A percentile compares a stretch with the other conserved stretches of the same genome.
Conservation (phyloP, 2,888 invertebrate genomes). For the Trichopoda pennipes region DNA sequence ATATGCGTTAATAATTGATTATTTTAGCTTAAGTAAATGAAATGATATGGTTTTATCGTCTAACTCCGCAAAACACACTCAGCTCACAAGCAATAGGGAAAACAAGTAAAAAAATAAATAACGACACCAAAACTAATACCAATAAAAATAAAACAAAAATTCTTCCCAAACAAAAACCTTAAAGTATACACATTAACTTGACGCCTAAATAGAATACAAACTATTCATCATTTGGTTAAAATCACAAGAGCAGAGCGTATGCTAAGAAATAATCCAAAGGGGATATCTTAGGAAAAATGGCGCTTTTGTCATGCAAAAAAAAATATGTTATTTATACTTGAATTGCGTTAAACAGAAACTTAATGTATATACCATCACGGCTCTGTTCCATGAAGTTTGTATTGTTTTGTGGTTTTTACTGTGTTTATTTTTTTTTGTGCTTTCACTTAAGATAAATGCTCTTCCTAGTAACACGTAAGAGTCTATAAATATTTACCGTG, state of each 20-base stretch:
- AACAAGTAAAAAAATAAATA: slow-evolving; percentile 36
- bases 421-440: slow-evolving; percentile 17
- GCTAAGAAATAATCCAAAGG: not conserved
- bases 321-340: too few relatives aligned
- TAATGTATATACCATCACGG: not conserved
- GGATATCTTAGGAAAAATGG: not conserved
- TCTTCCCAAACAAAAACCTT: not conserved
- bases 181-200: slow-evolving; percentile 40
- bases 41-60: slow-evolving; percentile 60
- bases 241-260: slow-evolving; percentile 17
- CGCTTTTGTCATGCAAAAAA: not conserved
- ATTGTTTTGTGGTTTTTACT: not conserved
- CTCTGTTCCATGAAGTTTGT: slow-evolving; percentile 13
- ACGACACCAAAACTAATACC: slow-evolving; percentile 43
- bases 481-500: slow-evolving; percentile 62
- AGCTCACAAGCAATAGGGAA: slow-evolving; percentile 13
- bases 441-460: slow-evolving; percentile 46
- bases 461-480: slow-evolving; percentile 55
- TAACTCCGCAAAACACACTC: slow-evolving; percentile 14
- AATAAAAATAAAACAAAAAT: slow-evolving; percentile 5
- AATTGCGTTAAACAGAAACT: not conserved
- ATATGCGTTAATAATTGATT: slow-evolving; percentile 71
- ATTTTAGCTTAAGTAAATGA: slow-evolving; percentile 65
- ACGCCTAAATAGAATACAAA: slow-evolving; percentile 39
- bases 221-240: slow-evolving; percentile 28